A percentile compares a stretch with the other conserved stretches of the same genome.
These are phyloP conservation scores for Ellobius talpinus DNA, from an alignment of 2,113 vertebrate species.

Conservation along the genomic window DNA sequence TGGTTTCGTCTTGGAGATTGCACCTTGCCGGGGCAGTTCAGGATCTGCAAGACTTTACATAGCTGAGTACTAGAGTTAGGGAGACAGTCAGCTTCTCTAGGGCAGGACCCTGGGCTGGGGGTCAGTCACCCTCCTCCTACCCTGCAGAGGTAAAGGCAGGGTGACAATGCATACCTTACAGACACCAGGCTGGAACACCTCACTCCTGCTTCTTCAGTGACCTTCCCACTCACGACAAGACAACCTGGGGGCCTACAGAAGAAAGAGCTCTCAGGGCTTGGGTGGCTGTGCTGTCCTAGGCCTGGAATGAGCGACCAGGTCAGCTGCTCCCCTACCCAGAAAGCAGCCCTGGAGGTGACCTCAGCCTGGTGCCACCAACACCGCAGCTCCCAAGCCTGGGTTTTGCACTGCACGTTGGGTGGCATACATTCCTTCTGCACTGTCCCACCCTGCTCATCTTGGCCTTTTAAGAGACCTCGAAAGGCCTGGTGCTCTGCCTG, in stretches of 20 bases:
- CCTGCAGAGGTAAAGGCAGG: neutral
- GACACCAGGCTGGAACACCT: neutral
- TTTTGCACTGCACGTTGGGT: rapidly evolving
- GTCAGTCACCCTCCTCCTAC: no score
- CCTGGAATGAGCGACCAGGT: neutral
- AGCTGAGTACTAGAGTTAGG: neutral
- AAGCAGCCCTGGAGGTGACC: neutral
- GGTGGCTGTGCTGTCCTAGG: neutral
- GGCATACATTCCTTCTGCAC: neutral
- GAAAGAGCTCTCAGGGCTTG: neutral
- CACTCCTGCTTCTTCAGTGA: neutral
- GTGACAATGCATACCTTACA: neutral
- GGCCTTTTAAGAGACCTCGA: neutral
- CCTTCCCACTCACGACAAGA: neutral
- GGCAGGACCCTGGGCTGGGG: neutral
- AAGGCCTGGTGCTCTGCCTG: neutral
- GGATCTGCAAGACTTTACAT: conserved; percentile 28
- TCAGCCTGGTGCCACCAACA: neutral
- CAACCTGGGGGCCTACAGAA: neutral
- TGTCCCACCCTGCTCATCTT: neutral
- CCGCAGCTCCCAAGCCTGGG: neutral
- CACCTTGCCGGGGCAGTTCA: neutral
- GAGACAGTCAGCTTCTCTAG: conserved; percentile 33
- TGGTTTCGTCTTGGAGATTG: neutral
- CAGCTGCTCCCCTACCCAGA: neutral